phyloP scores from a whole-genome alignment of 2,888 invertebrate species.

The Eremobia ochroleuca region DNA sequence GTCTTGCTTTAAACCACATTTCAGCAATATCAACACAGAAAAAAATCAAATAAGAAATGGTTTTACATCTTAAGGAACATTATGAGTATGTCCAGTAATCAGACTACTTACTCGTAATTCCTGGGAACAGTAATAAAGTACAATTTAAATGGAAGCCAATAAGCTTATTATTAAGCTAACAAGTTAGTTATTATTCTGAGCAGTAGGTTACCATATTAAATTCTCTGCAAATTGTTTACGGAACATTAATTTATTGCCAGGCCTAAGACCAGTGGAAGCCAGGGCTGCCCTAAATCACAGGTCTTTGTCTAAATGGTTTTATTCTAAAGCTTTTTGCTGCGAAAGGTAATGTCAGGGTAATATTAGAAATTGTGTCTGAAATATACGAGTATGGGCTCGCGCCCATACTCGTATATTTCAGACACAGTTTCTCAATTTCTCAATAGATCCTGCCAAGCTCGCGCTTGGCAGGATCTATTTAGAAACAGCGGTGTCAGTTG shows the following conservation, averaged over 20 bases:
- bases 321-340: constrained; percentile 25
- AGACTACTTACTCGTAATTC: constrained; percentile 1
- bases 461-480: background rate
- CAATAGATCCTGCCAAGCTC: too few species aligned
- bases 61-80: background rate
- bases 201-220: constrained; percentile 20
- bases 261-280: constrained; percentile 21
- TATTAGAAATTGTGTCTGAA: constrained; percentile 40
- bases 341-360: constrained; percentile 42
- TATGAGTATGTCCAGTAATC: background rate
- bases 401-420: too few species aligned
- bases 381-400: constrained; percentile 17
- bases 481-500: background rate
- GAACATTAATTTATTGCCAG: constrained; percentile 43
- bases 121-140: background rate
- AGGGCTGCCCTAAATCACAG: constrained; percentile 32
- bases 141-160: constrained; percentile 10
- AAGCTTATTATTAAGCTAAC: constrained; percentile 34
- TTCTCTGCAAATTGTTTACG: constrained; percentile 38
- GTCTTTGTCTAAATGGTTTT: constrained; percentile 34
- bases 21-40: background rate
- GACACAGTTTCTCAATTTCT: too few species aligned
- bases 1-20: background rate
- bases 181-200: constrained; percentile 10
- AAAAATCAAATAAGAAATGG: background rate